phyloP scores from a whole-genome alignment of 2,113 vertebrate species.

The Garra rufa region DNA sequence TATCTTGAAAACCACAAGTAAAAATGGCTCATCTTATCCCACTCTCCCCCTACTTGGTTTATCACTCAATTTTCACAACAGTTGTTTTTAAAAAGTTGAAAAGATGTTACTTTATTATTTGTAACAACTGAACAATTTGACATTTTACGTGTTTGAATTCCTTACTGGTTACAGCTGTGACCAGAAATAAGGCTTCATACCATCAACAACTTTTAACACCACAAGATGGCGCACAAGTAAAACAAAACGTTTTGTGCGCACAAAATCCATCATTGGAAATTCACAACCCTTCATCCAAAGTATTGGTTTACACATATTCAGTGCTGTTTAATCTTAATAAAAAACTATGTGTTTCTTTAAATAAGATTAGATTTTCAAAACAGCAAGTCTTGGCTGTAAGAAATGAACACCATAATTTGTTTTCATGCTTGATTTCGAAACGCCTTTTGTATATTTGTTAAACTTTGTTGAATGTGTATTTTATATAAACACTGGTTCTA shows the following conservation, averaged over 20 bases:
- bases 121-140: neutral
- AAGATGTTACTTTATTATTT: neutral
- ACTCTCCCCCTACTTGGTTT: too few species aligned
- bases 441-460: neutral
- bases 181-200: neutral
- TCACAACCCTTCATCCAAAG: neutral
- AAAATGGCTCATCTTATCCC: too few species aligned
- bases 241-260: neutral
- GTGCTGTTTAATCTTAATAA: too few species aligned
- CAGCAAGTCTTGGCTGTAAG: neutral
- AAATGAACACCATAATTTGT: neutral
- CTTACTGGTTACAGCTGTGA: neutral
- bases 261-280: neutral
- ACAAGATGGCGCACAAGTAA: slow-evolving; percentile 15
- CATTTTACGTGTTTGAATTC: neutral
- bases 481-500: neutral
- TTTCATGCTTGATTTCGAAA: neutral
- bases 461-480: neutral
- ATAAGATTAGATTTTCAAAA: neutral
- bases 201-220: neutral
- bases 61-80: too few species aligned
- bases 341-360: neutral
- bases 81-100: too few species aligned
- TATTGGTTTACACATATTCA: neutral
- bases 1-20: too few species aligned